Evolutionary conservation across 2,888 invertebrate species (phyloP).

Genomic region (Drosophila vallismaia): DNA sequence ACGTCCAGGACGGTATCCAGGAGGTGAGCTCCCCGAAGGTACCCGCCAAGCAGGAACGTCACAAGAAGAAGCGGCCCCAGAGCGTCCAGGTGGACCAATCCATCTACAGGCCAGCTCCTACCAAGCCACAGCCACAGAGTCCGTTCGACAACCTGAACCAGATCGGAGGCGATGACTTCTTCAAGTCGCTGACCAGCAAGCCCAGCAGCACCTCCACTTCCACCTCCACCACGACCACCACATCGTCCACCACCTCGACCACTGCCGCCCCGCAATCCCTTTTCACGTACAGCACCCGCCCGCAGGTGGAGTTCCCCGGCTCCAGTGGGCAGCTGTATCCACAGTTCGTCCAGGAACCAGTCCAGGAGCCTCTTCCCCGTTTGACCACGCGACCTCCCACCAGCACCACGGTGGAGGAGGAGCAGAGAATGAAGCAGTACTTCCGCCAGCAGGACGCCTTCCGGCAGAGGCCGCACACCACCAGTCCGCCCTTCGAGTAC

Average conservation of each 20-base stretch:
- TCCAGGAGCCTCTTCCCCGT: conserved; percentile 63
- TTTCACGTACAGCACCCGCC: conserved; percentile 76
- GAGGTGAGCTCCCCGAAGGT: conserved; percentile 81
- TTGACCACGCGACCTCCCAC: conserved; percentile 75
- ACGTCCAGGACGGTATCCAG: conserved; percentile 79
- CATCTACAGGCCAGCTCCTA: conserved; percentile 60
- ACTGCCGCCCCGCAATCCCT: conserved; percentile 72
- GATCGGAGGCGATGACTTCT: conserved; percentile 82
- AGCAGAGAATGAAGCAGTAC: conserved; percentile 83
- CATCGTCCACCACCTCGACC: conserved; percentile 84
- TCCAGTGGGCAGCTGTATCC: conserved; percentile 80
- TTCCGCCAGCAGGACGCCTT: conserved; percentile 83
- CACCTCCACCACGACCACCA: conserved; percentile 83
- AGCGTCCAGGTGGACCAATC: conserved; percentile 69
- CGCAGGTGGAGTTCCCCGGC: conserved; percentile 80
- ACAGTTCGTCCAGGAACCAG: conserved; percentile 55
- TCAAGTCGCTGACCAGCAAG: conserved; percentile 58
- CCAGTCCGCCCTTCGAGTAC: conserved; percentile 78
- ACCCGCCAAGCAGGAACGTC: conserved; percentile 78
- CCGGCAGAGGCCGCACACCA: conserved; percentile 80
- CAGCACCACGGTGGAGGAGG: conserved; percentile 72
- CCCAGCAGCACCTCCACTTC: conserved; percentile 74
- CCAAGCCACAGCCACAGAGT: conserved; percentile 64
- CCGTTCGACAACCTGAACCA: conserved; percentile 82
- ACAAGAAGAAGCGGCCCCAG: conserved; percentile 81